Conservation (phyloP, 30 jellyfish, hydroid and myxozoan species). For the Hydra vulgaris region DNA sequence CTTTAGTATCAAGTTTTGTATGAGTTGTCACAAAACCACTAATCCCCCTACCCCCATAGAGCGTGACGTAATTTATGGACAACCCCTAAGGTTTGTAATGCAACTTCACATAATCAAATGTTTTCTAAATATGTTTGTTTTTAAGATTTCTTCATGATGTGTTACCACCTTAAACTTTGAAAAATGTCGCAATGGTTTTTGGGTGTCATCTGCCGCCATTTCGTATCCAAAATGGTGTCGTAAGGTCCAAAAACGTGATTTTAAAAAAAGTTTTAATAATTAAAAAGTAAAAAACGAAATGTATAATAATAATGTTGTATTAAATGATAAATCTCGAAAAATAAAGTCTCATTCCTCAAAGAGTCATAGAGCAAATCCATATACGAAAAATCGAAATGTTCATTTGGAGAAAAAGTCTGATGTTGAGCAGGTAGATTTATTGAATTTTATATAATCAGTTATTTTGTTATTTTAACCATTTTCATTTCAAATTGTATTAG, state of each 20-base stretch:
- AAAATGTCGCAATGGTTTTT: neutral
- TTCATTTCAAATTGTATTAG: too few relatives aligned
- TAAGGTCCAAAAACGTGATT: neutral
- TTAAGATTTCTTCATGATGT: too few relatives aligned
- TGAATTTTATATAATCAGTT: too few relatives aligned
- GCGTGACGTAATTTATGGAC: too few relatives aligned
- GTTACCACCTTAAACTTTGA: neutral
- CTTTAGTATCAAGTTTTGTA: too few relatives aligned
- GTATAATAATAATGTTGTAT: too few relatives aligned
- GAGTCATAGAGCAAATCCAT: neutral
- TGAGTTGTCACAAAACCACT: too few relatives aligned
- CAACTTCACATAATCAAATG: too few relatives aligned
- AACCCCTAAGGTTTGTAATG: too few relatives aligned
- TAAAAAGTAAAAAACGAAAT: neutral
- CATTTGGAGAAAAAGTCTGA: neutral
- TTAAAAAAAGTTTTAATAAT: neutral
- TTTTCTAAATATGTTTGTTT: too few relatives aligned
- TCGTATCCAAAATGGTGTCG: neutral
- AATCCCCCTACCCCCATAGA: too few relatives aligned
- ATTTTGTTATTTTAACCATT: too few relatives aligned
- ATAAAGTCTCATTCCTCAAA: neutral
- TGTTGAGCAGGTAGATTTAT: neutral
- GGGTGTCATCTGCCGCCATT: neutral
- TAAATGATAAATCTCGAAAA: neutral
- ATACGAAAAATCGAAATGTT: neutral